Evolutionary conservation across 2,113 vertebrate genomes (phyloP).

Genomic region (Naja naja): DNA sequence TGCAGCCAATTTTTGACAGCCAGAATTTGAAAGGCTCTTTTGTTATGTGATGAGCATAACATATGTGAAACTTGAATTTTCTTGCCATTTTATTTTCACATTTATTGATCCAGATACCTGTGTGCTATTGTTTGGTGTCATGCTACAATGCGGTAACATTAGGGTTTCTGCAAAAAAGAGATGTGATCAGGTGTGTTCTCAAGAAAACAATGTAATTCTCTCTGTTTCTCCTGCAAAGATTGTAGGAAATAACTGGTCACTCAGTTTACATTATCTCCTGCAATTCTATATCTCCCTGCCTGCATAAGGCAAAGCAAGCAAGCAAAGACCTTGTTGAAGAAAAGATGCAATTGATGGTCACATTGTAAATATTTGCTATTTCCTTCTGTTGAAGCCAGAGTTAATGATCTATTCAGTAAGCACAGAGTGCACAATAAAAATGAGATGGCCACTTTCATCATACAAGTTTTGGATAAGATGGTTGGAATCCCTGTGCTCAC

Average conservation of each 20-base stretch:
- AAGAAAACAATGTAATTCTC: neutral
- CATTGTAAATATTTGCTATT: neutral
- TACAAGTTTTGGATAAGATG: neutral
- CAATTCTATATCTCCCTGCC: neutral
- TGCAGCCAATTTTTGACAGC: neutral
- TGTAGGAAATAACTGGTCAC: neutral
- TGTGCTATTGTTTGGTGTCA: neutral
- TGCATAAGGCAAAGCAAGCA: neutral
- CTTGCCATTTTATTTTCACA: neutral
- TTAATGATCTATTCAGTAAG: neutral
- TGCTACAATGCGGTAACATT: neutral
- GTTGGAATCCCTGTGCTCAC: neutral
- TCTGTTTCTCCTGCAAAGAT: conserved; percentile 15
- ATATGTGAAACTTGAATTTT: neutral
- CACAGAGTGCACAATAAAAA: neutral
- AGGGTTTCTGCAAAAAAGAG: neutral
- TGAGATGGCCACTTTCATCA: neutral
- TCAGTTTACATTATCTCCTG: conserved; percentile 7
- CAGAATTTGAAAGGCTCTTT: neutral
- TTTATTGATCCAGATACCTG: neutral
- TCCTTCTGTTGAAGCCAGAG: neutral
- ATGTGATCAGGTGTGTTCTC: neutral
- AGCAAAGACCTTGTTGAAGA: neutral
- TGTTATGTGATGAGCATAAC: neutral
- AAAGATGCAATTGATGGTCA: neutral